Evolutionary conservation across 2,113 vertebrate species (phyloP).

Genomic region (Datnioides undecimradiatus): DNA sequence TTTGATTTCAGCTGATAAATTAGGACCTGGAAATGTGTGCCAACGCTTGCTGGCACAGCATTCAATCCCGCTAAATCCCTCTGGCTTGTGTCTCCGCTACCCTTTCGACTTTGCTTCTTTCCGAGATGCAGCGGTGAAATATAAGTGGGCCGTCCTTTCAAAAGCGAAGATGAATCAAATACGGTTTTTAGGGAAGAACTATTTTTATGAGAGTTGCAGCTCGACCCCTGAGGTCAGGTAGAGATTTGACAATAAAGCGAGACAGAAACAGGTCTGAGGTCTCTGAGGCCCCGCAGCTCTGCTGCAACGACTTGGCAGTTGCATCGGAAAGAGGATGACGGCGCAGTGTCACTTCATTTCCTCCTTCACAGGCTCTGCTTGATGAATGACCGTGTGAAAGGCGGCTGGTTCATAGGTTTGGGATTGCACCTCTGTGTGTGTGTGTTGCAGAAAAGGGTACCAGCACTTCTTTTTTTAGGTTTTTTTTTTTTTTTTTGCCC

Average conservation of each 20-base stretch:
- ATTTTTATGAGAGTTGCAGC: slow-evolving; percentile 14
- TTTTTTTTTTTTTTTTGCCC: not conserved
- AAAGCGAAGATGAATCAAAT: not conserved
- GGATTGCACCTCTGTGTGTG: slow-evolving; percentile 18
- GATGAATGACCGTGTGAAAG: slow-evolving; percentile 72
- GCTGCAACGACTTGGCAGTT: slow-evolving; percentile 66
- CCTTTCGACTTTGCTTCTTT: not conserved
- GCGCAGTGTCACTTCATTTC: slow-evolving; percentile 69
- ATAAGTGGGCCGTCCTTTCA: not conserved
- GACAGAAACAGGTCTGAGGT: slow-evolving; percentile 47
- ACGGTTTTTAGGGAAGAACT: slow-evolving; percentile 1
- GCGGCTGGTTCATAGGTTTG: slow-evolving; percentile 21
- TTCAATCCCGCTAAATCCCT: not conserved
- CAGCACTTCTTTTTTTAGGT: slow-evolving; percentile 1
- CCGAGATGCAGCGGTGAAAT: not conserved
- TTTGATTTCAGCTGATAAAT: not conserved
- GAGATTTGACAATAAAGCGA: slow-evolving; percentile 45
- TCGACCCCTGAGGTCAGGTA: slow-evolving; percentile 32
- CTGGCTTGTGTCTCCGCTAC: not conserved
- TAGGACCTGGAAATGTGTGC: not conserved
- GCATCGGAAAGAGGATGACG: slow-evolving; percentile 68
- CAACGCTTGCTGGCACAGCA: not conserved
- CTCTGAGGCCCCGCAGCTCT: slow-evolving; percentile 34
- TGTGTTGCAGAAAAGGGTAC: slow-evolving; percentile 25
- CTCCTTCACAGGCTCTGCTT: slow-evolving; percentile 59